phyloP scores from a whole-genome alignment of 2,113 vertebrate genomes.

The Pipra filicauda region DNA sequence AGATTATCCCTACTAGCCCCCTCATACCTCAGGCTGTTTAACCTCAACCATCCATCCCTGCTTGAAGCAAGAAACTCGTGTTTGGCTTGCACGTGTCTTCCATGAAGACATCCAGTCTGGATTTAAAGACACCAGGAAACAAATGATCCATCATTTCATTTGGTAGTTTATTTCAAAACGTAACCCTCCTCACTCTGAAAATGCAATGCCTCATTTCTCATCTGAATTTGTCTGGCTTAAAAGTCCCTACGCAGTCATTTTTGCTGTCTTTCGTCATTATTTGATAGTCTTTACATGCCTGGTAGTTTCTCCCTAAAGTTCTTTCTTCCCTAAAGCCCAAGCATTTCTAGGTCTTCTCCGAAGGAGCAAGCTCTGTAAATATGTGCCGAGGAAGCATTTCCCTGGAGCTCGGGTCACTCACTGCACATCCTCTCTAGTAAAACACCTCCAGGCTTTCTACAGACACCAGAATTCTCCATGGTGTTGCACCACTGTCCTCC shows the following conservation, averaged over 20 bases:
- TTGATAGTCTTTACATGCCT: neutral
- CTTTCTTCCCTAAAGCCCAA: neutral
- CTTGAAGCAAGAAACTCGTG: neutral
- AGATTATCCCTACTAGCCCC: neutral
- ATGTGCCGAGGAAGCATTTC: accelerated
- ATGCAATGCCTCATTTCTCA: neutral
- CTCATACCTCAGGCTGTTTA: neutral
- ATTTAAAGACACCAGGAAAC: constrained; percentile 24
- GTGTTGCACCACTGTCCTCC: neutral
- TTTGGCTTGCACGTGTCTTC: neutral
- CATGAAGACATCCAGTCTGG: constrained; percentile 8
- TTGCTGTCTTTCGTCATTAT: neutral
- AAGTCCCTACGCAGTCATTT: neutral
- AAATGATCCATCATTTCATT: constrained; percentile 12
- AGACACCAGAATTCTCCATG: accelerated
- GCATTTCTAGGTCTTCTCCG: neutral
- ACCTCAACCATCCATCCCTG: neutral
- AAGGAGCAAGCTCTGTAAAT: neutral
- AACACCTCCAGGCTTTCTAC: neutral
- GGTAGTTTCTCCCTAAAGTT: neutral
- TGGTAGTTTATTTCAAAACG: constrained; percentile 20
- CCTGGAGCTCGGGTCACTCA: neutral
- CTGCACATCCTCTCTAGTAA: neutral
- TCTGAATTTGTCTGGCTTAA: neutral
- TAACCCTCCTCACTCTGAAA: constrained; percentile 21